Evolutionary conservation across 2,888 invertebrate genomes (phyloP).

Genomic region (Caenorhabditis imperialis): DNA sequence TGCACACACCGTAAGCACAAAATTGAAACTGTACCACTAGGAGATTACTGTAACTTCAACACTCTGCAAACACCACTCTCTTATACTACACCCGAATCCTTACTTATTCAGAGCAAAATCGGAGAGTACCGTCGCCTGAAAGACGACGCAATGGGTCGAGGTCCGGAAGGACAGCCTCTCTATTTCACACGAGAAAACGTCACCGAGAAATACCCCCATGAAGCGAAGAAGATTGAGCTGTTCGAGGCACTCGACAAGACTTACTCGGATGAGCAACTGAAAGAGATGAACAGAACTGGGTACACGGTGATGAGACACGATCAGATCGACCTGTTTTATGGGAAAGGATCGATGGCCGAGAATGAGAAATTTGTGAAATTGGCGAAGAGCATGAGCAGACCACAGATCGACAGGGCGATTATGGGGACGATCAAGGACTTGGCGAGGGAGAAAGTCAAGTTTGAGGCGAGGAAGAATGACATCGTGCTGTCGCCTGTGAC

Average conservation of each 20-base stretch:
- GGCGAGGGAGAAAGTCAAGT: conserved; percentile 52
- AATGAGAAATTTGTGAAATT: conserved; percentile 56
- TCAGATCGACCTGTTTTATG: conserved; percentile 70
- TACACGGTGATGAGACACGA: conserved; percentile 66
- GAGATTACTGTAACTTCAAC: no score
- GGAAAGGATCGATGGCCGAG: conserved; percentile 64
- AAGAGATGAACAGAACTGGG: conserved; percentile 69
- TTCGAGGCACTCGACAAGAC: conserved; percentile 66
- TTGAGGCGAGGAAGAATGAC: conserved; percentile 52
- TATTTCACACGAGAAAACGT: conserved; percentile 73
- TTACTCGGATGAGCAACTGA: conserved; percentile 65
- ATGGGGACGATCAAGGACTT: conserved; percentile 51
- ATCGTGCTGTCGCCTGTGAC: conserved; percentile 57
- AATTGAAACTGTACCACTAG: no score
- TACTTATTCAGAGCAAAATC: conserved; percentile 39
- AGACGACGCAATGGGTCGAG: conserved; percentile 46
- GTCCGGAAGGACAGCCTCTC: conserved; percentile 58
- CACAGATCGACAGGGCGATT: conserved; percentile 42
- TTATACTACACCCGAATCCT: no score
- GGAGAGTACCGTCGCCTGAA: conserved; percentile 30
- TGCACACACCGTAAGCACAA: no score
- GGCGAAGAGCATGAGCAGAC: conserved; percentile 36
- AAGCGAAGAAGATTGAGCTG: conserved; percentile 68
- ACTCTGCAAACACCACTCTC: no score
- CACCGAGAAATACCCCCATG: conserved; percentile 54